phyloP scores from a whole-genome alignment of 2,113 vertebrate genomes.

The Athene noctua region DNA sequence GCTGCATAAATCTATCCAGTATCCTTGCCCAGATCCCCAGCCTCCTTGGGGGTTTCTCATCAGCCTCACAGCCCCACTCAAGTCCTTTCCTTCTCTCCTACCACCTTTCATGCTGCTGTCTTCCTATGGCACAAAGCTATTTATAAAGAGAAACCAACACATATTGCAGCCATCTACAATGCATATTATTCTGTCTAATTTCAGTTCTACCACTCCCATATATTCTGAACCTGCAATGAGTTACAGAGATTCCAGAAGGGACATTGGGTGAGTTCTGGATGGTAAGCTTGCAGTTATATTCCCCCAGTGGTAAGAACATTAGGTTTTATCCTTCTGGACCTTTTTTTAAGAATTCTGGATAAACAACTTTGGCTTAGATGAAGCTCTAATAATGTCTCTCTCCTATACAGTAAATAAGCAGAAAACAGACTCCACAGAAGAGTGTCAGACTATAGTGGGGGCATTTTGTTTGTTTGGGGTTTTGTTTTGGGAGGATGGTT shows the following conservation, averaged over 20 bases:
- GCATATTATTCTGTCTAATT: neutral
- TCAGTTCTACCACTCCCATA: neutral
- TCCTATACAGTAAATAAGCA: neutral
- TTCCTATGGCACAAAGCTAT: neutral
- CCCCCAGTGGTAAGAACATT: neutral
- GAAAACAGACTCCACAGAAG: neutral
- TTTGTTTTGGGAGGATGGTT: neutral
- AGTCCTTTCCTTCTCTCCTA: neutral
- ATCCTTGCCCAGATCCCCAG: neutral
- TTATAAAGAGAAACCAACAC: neutral
- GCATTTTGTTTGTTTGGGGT: neutral
- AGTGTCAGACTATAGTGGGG: neutral
- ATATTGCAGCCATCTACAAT: neutral
- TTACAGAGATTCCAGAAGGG: neutral
- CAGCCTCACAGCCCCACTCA: neutral
- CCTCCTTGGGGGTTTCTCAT: neutral
- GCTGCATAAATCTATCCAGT: neutral
- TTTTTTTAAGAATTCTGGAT: neutral
- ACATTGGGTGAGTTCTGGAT: neutral
- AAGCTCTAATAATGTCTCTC: neutral
- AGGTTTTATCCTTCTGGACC: neutral
- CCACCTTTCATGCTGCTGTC: neutral
- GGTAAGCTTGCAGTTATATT: neutral
- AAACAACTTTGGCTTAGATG: neutral
- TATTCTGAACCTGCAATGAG: neutral